phyloP scores from a whole-genome alignment of 2,888 invertebrate genomes.

The Luffia ferchaultella region DNA sequence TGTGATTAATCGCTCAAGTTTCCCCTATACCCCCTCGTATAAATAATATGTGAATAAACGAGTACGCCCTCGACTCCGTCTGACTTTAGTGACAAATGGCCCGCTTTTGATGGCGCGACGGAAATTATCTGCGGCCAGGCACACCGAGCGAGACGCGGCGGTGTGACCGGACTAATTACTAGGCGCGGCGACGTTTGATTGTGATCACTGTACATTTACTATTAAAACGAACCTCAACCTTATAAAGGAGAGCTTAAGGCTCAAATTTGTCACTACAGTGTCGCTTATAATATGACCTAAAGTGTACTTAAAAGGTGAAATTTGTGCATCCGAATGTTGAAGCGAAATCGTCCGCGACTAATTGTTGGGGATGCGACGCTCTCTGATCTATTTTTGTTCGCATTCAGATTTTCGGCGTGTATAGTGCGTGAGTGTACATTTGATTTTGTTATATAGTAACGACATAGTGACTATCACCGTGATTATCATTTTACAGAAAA shows the following conservation, averaged over 20 bases:
- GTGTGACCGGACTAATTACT: constrained; percentile 57
- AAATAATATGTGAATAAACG: constrained; percentile 60
- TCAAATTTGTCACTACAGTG: background rate
- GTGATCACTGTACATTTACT: background rate
- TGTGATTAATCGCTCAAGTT: constrained; percentile 49
- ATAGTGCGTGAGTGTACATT: background rate
- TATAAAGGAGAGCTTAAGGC: background rate
- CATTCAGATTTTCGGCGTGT: background rate
- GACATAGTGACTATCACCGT: too few species aligned
- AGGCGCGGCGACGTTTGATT: constrained; percentile 1
- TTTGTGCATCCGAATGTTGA: constrained; percentile 15
- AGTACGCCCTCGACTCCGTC: constrained; percentile 46
- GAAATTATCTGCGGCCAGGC: constrained; percentile 64
- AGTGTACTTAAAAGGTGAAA: constrained; percentile 55
- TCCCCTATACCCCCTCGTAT: constrained; percentile 54
- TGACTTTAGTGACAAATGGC: constrained; percentile 58
- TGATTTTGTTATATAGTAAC: background rate
- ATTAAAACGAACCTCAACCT: background rate
- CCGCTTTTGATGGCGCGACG: constrained; percentile 60
- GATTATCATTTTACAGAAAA: background rate
- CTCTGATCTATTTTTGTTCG: background rate
- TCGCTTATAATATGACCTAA: background rate
- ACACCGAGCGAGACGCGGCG: constrained; percentile 54
- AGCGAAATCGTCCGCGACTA: constrained; percentile 53
- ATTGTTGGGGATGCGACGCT: constrained; percentile 33